Evolutionary conservation across 2,113 vertebrate genomes (phyloP), one percentile per base, ranked within the genome.

Genomic region (Aspidoscelis tigris): DNA sequence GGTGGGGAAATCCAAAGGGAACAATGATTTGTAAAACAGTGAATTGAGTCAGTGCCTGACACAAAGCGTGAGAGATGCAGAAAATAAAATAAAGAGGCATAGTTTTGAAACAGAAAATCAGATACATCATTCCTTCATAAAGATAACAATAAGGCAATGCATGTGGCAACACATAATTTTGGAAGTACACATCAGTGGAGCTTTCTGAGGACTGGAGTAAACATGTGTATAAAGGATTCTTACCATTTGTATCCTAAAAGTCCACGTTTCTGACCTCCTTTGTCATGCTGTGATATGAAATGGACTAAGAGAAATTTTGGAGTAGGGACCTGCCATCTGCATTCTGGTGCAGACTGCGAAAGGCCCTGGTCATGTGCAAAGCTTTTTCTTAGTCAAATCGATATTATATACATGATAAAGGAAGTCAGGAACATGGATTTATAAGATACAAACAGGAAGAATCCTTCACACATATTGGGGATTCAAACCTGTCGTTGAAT

Each of bases 21-120:
- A 41, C 66, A 85, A 74, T 66, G 77, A 85, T 80, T 80, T 74
- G 44, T 80, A 66, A 84, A 84, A 26, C 71, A 80, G 58, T 66
- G 50, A 74, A 74, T n/a, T 85, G 26, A 80, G 58, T 74, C 70
- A 72, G 22, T 85, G 78, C 74, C 77, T 85, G 83, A 80, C 78
- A 85, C 73, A 47, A 58, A 78, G 61, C 39, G 22, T 80, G 58
- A 80, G 33, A 22, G 21, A 66, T 75, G 65, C 2, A 74, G 71
- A 82, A 82, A 74, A 75, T 69, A 82, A 82, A 26, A 82, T 55
- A 65, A 26, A 65, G 50, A 50, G 26, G 11, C 24, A 47, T 12
- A 47, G 81, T 47, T 43, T 16, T n/a, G 55, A 66, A 82, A 50
- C 41, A 33, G 41, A 65, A 75, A 82, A 75, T 74, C 24, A 74